A percentile compares a stretch with the other conserved stretches of the same genome.
Conservation (phyloP, 2,797 vertebrate genomes). For the Salarias fasciatus region DNA sequence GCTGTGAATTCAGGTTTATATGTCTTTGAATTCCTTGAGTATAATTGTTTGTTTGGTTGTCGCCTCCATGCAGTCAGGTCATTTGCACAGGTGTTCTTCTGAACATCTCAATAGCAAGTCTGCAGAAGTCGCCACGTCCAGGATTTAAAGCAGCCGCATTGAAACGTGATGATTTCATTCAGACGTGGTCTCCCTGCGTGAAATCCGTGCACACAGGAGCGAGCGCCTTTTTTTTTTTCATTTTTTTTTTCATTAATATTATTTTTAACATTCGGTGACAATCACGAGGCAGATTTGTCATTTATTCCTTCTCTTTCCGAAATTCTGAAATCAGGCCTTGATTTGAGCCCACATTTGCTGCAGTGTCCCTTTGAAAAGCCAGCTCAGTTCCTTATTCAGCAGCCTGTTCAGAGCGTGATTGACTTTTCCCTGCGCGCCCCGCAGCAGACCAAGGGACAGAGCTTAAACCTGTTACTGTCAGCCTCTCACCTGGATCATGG, state of each 20-base stretch:
- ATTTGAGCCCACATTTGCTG: slow-evolving; percentile 46
- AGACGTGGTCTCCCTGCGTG: slow-evolving; percentile 26
- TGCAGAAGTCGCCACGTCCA: slow-evolving; percentile 31
- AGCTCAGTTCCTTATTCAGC: slow-evolving; percentile 60
- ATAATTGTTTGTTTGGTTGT: too few species aligned
- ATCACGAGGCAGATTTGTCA: slow-evolving; percentile 31
- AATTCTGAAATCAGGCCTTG: slow-evolving; percentile 37
- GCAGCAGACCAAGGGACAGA: slow-evolving; percentile 77
- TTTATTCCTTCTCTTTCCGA: slow-evolving; percentile 32
- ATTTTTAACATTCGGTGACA: slow-evolving; percentile 36
- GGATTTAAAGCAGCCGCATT: slow-evolving; percentile 60
- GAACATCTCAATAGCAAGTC: slow-evolving; percentile 11
- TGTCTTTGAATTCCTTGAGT: too few species aligned
- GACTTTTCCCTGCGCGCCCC: slow-evolving; percentile 65
- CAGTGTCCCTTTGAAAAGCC: slow-evolving; percentile 53
- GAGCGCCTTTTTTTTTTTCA: neutral
- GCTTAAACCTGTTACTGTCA: slow-evolving; percentile 86
- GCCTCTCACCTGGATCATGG: slow-evolving; percentile 86
- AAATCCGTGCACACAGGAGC: slow-evolving; percentile 21
- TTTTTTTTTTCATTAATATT: slow-evolving; percentile 45
- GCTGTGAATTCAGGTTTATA: too few species aligned
- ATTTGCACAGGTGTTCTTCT: slow-evolving; percentile 46
- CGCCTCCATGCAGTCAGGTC: slow-evolving; percentile 58
- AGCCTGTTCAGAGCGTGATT: slow-evolving; percentile 66
- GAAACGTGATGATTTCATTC: slow-evolving; percentile 61